Evolutionary conservation across 2,113 vertebrate species (phyloP), one percentile per base, ranked within the genome.

Genomic region (Microcebus lehilahytsara): DNA sequence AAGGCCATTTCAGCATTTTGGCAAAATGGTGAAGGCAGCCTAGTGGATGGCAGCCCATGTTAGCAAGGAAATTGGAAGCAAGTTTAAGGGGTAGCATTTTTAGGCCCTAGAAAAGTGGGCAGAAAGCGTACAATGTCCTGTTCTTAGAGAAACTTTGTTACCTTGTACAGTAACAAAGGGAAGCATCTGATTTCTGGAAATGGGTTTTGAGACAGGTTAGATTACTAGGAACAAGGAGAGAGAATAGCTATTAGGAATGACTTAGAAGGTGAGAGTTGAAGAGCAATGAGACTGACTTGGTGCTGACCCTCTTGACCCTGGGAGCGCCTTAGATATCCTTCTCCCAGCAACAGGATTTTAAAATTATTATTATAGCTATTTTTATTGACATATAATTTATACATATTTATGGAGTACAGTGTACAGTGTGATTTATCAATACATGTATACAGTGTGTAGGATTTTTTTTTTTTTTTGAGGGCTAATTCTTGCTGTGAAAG

Each of bases 81-180:
- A 53, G 30, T 92, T 92, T 85, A 56, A 84, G 27, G 23, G 17
- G 10, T 12, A 66, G 46, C 75, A 49, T 34, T 90, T 77, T 78
- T 46, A 96, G 34, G 23, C 42, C 40, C 13, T 88, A 75, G 42
- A 51, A 32, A 96, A 91, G 51, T 78, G 42, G 49, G n/a, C 32
- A 69, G 69, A 75, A 62, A 62, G 25, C 11, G 72, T 5, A 37
- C 14, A 58, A 14, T 66, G 10, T 58, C n/a, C 9, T 75, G 16
- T 51, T 46, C 17, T 9, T 85, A 58, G 51, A 96, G 56, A 86
- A 94, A 86, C 49, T 86, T 96, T 78, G 46, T 93, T 90, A 81
- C 71, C 12, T 78, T 22, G 0, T 49, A 11, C 49, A 46, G 16
- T 40, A 84, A 85, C 49, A 93, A 86, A 27, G 49, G 46, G 81